Base-by-base conservation (phyloP, 2,797 vertebrate species). In the Danio kyathit region DNA sequence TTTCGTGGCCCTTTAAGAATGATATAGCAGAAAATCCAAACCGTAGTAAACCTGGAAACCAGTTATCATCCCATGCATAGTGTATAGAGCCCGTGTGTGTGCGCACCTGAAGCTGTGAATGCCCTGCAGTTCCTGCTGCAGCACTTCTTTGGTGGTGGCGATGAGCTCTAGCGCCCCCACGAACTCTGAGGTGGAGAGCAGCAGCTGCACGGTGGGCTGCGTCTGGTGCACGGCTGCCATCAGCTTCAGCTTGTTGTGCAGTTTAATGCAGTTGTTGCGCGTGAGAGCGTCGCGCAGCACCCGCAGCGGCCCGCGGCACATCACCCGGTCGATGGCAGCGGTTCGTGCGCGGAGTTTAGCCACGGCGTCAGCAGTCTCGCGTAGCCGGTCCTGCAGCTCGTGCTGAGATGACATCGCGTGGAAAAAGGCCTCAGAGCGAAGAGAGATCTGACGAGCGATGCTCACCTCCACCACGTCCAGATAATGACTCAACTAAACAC, bases 321-420 rank as follows among this genome's bases (percentile, higher is more conserved):
- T 95, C 29, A 97, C 92, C 80, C 95, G 93, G 88, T 97, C 95
- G 82, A 99, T 97, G 90, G 93, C 90, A 69, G 96, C 93, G 10
- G 96, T 98, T 74, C 96, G 97, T 72, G 95, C 92, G 79, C 97
- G 94, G 89, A 99, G 96, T 79, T 95, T 91, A 67, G 96, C 94
- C 83, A 98, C 97, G 64, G 97, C 96, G 59, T 91, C 94, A 82
- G 96, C 96, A 19, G 98, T 98, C 92, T 96, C 95, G 88, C 92
- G 95, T 92, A 99, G 95, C 83, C 95, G 96, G 95, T 99, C 97
- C 95, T 99, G 98, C 88, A 99, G 94, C 86, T 99, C 96, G 17
- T 97, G 97, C 92, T 99, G 98, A 49, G 98, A 99, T 74, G 97
- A 98, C 97, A 99, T 98, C 90, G 98, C 97, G 84, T 99, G 97